Evolutionary conservation across 2,888 invertebrate species (phyloP), one percentile per base, ranked within the genome.

Genomic region (Eueremaeus valkanovi): DNA sequence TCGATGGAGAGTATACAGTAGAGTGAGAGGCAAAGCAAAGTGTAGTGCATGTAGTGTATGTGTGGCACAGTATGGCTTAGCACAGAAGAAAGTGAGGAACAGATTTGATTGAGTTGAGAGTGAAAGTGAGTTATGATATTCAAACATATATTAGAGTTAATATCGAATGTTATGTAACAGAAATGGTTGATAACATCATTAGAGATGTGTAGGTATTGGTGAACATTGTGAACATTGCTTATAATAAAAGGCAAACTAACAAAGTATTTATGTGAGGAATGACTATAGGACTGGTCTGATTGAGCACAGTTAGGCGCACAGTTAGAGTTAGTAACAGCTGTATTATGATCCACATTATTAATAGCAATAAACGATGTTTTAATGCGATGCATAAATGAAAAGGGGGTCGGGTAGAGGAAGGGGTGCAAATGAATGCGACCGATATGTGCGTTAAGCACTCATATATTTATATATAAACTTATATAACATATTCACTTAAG

Each of bases 281-380:
- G 33, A 66, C 40, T 66, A 66, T 66, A 61, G 58, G 58, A 61
- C 58, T 61, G 58, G 31, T 61, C 58, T 61, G 29, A 61, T 61
- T 61, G 58, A 61, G 58, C 58, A 16, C 29, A 61, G n/a, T 31
- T 29, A 13, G n/a, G 27, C 16, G 18, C 27, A 61, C 8, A 31
- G 58, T 31, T 61, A 61, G 29, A 29, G 58, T 61, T 61, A 33
- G 66, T 66, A 66, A 66, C 66, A 66, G 66, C 66, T 66, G 66
- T 66, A 66, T 66, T 66, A 21, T 66, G 66, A 66, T 66, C 31
- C 40, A 66, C 36, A 66, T 66, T 66, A 66, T 66, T 66, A 66
- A 66, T 66, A 66, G 66, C 66, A 66, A 66, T 66, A 66, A 66
- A 66, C 66, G 66, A 66, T 66, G 21, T 66, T 66, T 66, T 66